Percentiles rank a stretch among this genome's conserved stretches.
These are phyloP conservation scores for Pocota personata DNA, from an alignment of 2,888 invertebrate genomes.

Conservation along the genomic window DNA sequence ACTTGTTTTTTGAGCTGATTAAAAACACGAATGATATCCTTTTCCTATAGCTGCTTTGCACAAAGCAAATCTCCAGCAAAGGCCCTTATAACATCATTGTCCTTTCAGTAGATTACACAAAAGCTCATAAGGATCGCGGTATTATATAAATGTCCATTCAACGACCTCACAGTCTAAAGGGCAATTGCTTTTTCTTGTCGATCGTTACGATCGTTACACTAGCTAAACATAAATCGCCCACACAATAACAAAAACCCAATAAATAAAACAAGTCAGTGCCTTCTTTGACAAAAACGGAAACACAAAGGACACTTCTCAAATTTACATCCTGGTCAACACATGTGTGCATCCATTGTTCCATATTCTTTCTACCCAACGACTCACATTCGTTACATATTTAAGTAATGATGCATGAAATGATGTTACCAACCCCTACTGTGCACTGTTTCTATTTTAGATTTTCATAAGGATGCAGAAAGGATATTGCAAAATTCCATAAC, in stretches of 20 bases:
- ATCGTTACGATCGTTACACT: neutral
- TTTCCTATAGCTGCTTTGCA: too few relatives aligned
- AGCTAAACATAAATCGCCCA: neutral
- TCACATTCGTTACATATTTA: constrained; percentile 75
- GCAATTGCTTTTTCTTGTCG: neutral
- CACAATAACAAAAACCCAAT: constrained; percentile 17
- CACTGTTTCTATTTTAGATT: constrained; percentile 31
- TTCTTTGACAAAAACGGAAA: constrained; percentile 55
- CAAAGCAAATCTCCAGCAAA: too few relatives aligned
- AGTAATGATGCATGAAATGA: constrained; percentile 80
- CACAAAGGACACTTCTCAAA: constrained; percentile 62
- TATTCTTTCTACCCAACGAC: constrained; percentile 13
- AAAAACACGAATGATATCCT: too few relatives aligned
- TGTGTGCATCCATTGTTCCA: constrained; percentile 55
- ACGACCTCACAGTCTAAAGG: too few relatives aligned
- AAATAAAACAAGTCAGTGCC: constrained; percentile 6
- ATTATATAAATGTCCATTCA: too few relatives aligned
- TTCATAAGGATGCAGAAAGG: constrained; percentile 16
- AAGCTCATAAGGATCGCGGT: too few relatives aligned
- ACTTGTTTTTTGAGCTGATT: too few relatives aligned
- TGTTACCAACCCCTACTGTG: constrained; percentile 77
- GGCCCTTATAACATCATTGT: too few relatives aligned
- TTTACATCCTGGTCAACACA: constrained; percentile 73
- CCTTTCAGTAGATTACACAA: too few relatives aligned
- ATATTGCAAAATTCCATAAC: constrained; percentile 46